Evolutionary conservation across 1,140 invertebrate species (phyloP), one percentile per base, ranked within the genome.

Genomic region (Hylyphantes graminicola): DNA sequence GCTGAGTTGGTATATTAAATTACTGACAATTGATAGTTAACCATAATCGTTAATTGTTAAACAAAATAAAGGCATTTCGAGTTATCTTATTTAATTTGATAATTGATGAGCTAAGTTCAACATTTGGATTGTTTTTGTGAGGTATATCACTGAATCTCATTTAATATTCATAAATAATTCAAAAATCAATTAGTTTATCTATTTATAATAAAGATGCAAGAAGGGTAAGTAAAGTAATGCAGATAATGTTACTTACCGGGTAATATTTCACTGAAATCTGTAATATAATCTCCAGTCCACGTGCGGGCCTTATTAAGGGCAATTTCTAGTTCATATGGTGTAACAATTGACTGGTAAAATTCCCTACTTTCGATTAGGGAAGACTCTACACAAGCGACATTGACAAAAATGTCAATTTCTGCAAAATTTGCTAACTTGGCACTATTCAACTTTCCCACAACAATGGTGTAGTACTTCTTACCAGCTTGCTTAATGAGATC

Each of bases 381-480:
- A 89, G 94, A 96, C 89, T 98, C 96, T 15, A 96, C 93, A 90
- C 97, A 99, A 0, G 95, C 93, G 86, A 98, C 94, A 72, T 96
- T 91, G 5, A 98, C 94, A 91, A 96, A 98, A 67, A 95, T 92
- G 89, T 98, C 96, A 73, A 98, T 94, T 92, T 97, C 96, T 75
- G 94, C 92, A 90, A 97, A 96, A 90, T 99, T 99, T 0, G 96
- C 96, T 78, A 99, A 90, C 90, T 99, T 99, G 0, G 94, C 93
- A 63, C 94, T 93, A 92, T 96, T 98, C 17, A 96, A 93, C 90
- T 97, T 97, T 4, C 97, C 97, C 75, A 98, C 94, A 53, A 95
- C 95, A 65, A 98, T 93, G n/a, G 96, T 94, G 87, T 98, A 98
- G 75, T 93, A 93, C 88, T 96, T 96, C 88, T 97, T 97, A 0